Evolutionary conservation across 2,888 invertebrate species (phyloP).

Genomic region (Arenicola marina): DNA sequence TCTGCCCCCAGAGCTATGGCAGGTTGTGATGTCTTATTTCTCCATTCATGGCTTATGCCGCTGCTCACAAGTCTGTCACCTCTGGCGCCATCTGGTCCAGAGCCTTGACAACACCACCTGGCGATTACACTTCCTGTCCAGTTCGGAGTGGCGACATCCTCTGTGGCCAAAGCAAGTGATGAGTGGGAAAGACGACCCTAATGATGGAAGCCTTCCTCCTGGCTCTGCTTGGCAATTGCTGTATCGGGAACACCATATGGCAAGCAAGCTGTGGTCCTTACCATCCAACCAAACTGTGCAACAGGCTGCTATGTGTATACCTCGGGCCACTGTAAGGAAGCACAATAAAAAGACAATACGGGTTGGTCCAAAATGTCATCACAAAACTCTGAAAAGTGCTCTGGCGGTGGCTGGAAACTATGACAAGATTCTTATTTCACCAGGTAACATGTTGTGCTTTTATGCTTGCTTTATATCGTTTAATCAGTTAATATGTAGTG

Average conservation of each 20-base stretch:
- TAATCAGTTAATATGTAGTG: too few relatives aligned
- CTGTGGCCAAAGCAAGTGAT: conserved; percentile 51
- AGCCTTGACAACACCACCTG: conserved; percentile 48
- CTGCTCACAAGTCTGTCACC: conserved; percentile 45
- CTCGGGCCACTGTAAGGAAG: conserved; percentile 36
- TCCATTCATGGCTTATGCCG: conserved; percentile 44
- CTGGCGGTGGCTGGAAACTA: conserved; percentile 47
- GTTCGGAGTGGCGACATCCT: conserved; percentile 48
- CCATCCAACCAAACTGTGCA: conserved; percentile 32
- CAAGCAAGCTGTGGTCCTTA: conserved; percentile 43
- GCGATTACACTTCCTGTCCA: conserved; percentile 43
- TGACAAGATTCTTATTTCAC: conserved; percentile 47
- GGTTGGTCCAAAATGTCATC: conserved; percentile 45
- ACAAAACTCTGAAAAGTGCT: conserved; percentile 45
- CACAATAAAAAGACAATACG: conserved; percentile 41
- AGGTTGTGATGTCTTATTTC: conserved; percentile 46
- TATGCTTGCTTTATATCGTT: neutral
- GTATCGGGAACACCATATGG: conserved; percentile 43
- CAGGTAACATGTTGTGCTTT: conserved; percentile 33
- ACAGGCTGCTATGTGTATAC: conserved; percentile 39
- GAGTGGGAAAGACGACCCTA: conserved; percentile 36
- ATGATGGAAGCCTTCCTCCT: conserved; percentile 32
- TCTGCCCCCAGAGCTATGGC: conserved; percentile 52
- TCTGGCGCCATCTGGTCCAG: conserved; percentile 46
- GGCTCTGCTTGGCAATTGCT: conserved; percentile 52